phyloP scores from a whole-genome alignment of 2,113 vertebrate genomes.

The Zapornia atra region DNA sequence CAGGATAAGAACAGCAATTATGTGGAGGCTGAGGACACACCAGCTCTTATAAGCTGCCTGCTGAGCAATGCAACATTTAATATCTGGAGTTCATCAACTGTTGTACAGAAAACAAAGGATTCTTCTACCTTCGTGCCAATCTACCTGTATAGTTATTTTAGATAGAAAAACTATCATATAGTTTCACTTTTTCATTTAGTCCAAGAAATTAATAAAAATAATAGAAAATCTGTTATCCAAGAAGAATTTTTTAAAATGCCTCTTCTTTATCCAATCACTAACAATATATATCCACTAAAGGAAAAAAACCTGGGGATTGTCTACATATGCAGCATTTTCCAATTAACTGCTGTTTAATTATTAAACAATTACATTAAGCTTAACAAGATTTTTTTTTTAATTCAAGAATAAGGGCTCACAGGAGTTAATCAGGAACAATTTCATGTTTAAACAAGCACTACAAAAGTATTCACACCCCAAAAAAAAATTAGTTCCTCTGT shows the following conservation, averaged over 20 bases:
- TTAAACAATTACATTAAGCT: constrained; percentile 20
- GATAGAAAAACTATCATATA: not conserved
- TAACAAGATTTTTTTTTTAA: not conserved
- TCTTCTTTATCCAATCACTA: not conserved
- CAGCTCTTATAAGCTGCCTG: not conserved
- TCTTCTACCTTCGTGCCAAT: not conserved
- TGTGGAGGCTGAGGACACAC: not conserved
- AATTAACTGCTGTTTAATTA: constrained; percentile 40
- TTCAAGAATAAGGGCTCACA: not conserved
- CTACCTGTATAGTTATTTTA: not conserved
- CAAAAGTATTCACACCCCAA: not conserved
- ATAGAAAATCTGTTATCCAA: not conserved
- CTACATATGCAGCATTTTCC: not conserved
- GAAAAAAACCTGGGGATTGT: not conserved
- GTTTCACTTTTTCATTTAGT: not conserved
- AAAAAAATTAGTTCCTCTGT: not conserved
- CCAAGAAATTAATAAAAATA: not conserved
- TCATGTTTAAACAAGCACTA: constrained; percentile 10
- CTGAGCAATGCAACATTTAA: not conserved
- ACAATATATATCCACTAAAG: not conserved
- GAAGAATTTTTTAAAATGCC: not conserved
- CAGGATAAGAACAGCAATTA: not conserved
- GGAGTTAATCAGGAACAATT: constrained; percentile 13
- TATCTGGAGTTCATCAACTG: not conserved
- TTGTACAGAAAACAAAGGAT: not conserved